These are phyloP conservation scores for Ginglymostoma cirratum DNA, from an alignment of 2,113 vertebrate species.

Conservation along the genomic window DNA sequence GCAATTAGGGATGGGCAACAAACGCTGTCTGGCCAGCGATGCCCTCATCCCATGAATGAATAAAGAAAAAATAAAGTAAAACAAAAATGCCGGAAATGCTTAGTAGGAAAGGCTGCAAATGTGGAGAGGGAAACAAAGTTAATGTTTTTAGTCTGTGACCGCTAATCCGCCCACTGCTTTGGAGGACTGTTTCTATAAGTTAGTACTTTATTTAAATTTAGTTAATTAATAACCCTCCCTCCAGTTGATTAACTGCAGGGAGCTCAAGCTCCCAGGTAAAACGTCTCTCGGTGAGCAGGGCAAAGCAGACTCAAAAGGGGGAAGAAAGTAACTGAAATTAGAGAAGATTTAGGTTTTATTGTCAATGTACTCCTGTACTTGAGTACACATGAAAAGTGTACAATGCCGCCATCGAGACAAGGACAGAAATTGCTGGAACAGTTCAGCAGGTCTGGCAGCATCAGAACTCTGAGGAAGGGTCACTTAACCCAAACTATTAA, in stretches of 20 bases:
- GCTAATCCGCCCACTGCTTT: not conserved
- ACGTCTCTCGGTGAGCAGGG: not conserved
- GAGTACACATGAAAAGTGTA: no score
- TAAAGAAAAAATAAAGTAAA: no score
- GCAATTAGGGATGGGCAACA: no score
- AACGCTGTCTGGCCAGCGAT: no score
- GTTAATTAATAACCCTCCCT: not conserved
- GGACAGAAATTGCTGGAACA: no score
- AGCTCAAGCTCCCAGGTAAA: not conserved
- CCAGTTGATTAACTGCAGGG: not conserved
- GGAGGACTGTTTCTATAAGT: not conserved
- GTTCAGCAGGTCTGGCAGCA: no score
- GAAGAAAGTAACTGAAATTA: not conserved
- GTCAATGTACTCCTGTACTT: no score
- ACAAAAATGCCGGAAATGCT: not conserved
- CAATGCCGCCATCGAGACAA: no score
- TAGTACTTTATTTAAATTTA: not conserved
- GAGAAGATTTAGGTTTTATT: no score
- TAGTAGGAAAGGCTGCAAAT: not conserved
- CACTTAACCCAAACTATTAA: no score
- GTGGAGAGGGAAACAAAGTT: not conserved
- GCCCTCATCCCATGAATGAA: no score
- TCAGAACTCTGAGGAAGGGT: no score
- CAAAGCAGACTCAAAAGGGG: not conserved
- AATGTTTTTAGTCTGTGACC: not conserved